Evolutionary conservation across 64 coral and sea anemone genomes (phyloP), one percentile per base, ranked within the genome.

Genomic region (Cladopsammia gracilis): DNA sequence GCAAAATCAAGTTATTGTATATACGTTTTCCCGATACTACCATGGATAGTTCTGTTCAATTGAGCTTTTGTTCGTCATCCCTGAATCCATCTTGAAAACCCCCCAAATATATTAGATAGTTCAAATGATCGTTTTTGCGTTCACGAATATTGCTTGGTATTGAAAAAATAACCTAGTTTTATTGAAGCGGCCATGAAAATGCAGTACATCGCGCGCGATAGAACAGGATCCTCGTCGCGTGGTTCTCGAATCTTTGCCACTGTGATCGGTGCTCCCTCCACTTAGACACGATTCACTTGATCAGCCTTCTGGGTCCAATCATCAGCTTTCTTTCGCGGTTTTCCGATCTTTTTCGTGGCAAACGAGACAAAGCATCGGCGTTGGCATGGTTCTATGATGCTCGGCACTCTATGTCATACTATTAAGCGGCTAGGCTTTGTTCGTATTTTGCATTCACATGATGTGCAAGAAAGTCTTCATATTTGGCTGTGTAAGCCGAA

Each of bases 381-480:
- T 96, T 92, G 44, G 48, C 76, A 86, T 92, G 71, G 18, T 34
- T 68, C 82, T 77, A 51, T 12, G 81, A 76, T 69, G 88, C 66
- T 47, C 85, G 73, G 42, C 87, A 95, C 15, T 62, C 69, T 72
- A 92, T 96, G 16, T 69, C 58, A 62, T 96, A 89, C 64, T 78
- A 57, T 52, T 94, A 88, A 44, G 92, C 88, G 34, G 34, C 34
- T 34, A 34, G 34, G 34, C 34, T 34, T 34, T 34, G 34, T 34
- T 34, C 34, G 34, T 34, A 34, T 34, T 34, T 34, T 34, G 34
- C 34, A 34, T 34, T 34, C 34, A 34, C 34, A 34, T 34, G 34
- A 34, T 34, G 34, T 34, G 34, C 34, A 34, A 34, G 34, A 34
- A 34, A 34, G 34, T 34, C 34, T 34, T 34, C 34, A 34, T 34